Conservation (phyloP, 2,888 invertebrate genomes). For the Ophion costatus region DNA sequence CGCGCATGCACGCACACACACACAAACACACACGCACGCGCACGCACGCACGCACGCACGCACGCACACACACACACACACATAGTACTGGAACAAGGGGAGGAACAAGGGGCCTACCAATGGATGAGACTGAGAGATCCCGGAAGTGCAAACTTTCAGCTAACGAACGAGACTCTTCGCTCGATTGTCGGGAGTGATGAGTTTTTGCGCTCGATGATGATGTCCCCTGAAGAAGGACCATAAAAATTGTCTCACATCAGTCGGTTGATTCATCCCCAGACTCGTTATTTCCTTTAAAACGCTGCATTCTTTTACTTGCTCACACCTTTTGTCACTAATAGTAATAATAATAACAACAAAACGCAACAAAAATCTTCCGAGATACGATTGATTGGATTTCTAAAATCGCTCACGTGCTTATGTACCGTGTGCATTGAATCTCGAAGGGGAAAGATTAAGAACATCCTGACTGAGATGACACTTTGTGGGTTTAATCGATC, state of each 20-base stretch:
- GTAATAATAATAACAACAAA: no score
- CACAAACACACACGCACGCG: no score
- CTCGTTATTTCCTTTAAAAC: not conserved
- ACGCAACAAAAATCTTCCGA: not conserved
- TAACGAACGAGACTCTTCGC: slow-evolving; percentile 64
- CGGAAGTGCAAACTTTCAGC: slow-evolving; percentile 51
- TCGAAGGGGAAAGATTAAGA: slow-evolving; percentile 12
- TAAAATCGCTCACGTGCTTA: slow-evolving; percentile 47
- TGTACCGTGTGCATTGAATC: slow-evolving; percentile 47
- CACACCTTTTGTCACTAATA: no score
- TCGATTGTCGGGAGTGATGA: slow-evolving; percentile 52
- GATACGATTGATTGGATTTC: not conserved
- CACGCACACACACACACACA: no score
- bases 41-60: no score
- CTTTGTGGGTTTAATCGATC: slow-evolving; percentile 25
- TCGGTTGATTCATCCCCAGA: not conserved
- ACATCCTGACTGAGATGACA: slow-evolving; percentile 23
- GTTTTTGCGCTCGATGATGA: slow-evolving; percentile 36
- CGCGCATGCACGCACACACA: no score
- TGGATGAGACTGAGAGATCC: slow-evolving; percentile 5
- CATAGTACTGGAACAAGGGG: not conserved
- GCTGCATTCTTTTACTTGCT: no score
- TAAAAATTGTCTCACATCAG: slow-evolving; percentile 3
- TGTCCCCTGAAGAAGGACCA: slow-evolving; percentile 25
- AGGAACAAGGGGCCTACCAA: not conserved